phyloP scores from a whole-genome alignment of 1,140 invertebrate species.

The Hyphantria cunea region DNA sequence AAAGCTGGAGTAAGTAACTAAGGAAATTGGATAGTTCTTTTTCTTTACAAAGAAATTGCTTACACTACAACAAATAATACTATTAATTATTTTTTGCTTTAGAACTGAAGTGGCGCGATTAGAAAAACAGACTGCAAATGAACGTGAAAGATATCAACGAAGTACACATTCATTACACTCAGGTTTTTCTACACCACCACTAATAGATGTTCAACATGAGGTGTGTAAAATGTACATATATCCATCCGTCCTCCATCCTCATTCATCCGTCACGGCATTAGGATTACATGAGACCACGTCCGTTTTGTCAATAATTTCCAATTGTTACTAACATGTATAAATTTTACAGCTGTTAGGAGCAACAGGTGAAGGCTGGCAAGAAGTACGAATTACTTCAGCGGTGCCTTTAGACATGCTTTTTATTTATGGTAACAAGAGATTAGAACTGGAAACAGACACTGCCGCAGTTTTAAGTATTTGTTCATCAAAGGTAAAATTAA shows the following conservation, averaged over 20 bases:
- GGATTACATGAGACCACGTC: too few species aligned
- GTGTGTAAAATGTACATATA: slow-evolving; percentile 39
- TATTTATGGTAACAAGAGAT: slow-evolving; percentile 60
- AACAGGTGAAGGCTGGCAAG: slow-evolving; percentile 66
- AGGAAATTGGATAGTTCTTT: too few species aligned
- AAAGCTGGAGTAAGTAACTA: slow-evolving; percentile 62
- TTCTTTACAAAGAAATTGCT: too few species aligned
- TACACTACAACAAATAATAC: too few species aligned
- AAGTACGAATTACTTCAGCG: slow-evolving; percentile 61
- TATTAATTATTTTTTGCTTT: too few species aligned
- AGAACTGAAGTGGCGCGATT: slow-evolving; percentile 65
- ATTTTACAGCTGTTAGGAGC: slow-evolving; percentile 59
- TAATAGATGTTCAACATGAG: slow-evolving; percentile 66
- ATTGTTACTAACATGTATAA: too few species aligned
- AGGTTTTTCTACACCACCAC: slow-evolving; percentile 61
- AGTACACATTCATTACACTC: slow-evolving; percentile 58
- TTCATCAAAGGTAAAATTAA: slow-evolving; percentile 54
- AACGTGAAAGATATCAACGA: slow-evolving; percentile 70
- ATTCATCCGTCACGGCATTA: too few species aligned
- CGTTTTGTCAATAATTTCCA: too few species aligned
- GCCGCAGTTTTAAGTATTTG: slow-evolving; percentile 70
- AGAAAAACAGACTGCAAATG: slow-evolving; percentile 68
- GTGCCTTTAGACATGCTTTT: slow-evolving; percentile 72
- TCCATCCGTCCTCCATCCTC: too few species aligned
- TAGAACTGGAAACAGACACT: slow-evolving; percentile 66